Evolutionary conservation across 2,113 vertebrate species (phyloP), one percentile per base, ranked within the genome.

Genomic region (Cisticola juncidis): DNA sequence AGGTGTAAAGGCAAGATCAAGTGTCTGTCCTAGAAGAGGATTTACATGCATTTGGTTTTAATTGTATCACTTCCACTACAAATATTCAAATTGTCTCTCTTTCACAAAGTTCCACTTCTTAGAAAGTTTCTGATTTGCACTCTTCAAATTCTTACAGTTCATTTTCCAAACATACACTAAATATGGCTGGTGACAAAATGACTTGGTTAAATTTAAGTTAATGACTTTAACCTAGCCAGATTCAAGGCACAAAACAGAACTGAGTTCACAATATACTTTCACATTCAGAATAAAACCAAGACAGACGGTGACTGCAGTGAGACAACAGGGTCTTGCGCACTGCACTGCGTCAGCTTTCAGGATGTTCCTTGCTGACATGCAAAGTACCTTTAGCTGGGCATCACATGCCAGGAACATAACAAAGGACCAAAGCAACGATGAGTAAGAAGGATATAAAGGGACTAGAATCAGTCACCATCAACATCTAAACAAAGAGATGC

Each of bases 1-100:
- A 31, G 14, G 3, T 66, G 38, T n/a, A 47, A 88, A 91, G 31
- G 38, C 35, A 91, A 2, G 4, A 68, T 12, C 62, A 69, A 74
- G 23, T 45, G 28, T 26, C 58, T 97, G 97, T 98, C 97, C 97
- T 89, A 95, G 96, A 98, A 98, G 68, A 98, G 96, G 94, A 98
- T 97, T 98, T 98, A 87, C 54, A 92, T 82, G 86, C 92, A 96
- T 94, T 95, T 97, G 91, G 83, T 96, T 97, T 95, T 98, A 98
- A 98, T 97, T 98, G 93, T 97, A 97, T 90, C 88, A 50, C 53
- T 94, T 81, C 42, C 78, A 97, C 88, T 94, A 94, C 81, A 97
- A 97, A 97, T 97, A 95, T 91, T 96, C 76, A 14, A 92, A 80
- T 71, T 91, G 68, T 85, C 61, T 73, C 86, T 79, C 61, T 96